These are phyloP conservation scores for Halictus rubicundus DNA, from an alignment of 1,140 invertebrate species.

Conservation along the genomic window DNA sequence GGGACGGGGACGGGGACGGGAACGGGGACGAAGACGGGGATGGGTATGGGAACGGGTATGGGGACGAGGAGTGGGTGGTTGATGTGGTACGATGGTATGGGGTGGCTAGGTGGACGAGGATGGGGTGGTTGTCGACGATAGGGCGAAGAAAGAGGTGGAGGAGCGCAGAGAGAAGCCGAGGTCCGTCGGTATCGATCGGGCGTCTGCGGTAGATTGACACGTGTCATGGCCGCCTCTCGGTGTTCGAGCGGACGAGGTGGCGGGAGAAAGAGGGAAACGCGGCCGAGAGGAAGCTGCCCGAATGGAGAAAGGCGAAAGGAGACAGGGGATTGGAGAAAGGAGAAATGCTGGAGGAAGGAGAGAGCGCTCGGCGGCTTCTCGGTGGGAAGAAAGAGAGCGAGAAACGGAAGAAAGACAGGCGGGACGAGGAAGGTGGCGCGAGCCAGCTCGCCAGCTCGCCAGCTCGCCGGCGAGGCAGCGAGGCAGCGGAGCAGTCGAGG, in stretches of 20 bases:
- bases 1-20: slow-evolving; percentile 23
- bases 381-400: slow-evolving; percentile 36
- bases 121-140: slow-evolving; percentile 62
- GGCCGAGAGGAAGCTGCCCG: slow-evolving; percentile 51
- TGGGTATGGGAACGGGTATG: slow-evolving; percentile 18
- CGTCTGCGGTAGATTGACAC: slow-evolving; percentile 81
- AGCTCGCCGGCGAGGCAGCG: too few species aligned
- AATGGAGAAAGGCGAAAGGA: slow-evolving; percentile 19
- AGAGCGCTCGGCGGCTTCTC: too few species aligned
- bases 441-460: too few species aligned
- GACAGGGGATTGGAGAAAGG: background rate
- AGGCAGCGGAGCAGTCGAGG: slow-evolving; percentile 46
- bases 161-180: slow-evolving; percentile 68
- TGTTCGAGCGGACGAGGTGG: slow-evolving; percentile 56
- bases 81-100: slow-evolving; percentile 38
- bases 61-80: slow-evolving; percentile 39
- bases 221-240: slow-evolving; percentile 79
- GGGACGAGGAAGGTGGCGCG: slow-evolving; percentile 56
- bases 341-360: too few species aligned
- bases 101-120: slow-evolving; percentile 51
- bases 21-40: slow-evolving; percentile 42
- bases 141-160: slow-evolving; percentile 64
- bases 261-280: slow-evolving; percentile 54
- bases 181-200: slow-evolving; percentile 80
- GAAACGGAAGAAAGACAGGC: slow-evolving; percentile 53